phyloP scores from a whole-genome alignment of 2,888 invertebrate species.

The Polyploca ridens region DNA sequence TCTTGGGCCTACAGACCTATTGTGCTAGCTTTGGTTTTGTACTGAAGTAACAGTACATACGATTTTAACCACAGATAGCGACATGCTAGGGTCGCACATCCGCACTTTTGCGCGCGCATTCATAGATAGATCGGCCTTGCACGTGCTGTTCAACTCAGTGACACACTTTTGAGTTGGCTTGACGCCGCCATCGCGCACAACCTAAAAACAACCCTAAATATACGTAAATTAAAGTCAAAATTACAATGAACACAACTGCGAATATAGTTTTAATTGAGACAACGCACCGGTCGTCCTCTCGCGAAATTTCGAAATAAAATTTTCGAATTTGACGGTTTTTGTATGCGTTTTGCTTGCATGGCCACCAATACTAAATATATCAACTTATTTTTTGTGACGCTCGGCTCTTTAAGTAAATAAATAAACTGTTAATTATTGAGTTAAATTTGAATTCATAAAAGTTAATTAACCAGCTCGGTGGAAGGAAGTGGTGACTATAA shows the following conservation, averaged over 20 bases:
- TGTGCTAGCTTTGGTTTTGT: conserved; percentile 11
- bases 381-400: not conserved
- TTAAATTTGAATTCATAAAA: conserved; percentile 8
- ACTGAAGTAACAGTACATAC: conserved; percentile 26
- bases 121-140: conserved; percentile 81
- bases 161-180: conserved; percentile 83
- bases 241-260: conserved; percentile 22
- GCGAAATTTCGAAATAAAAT: conserved; percentile 70
- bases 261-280: conserved; percentile 63
- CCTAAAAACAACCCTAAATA: conserved; percentile 54
- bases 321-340: conserved; percentile 73
- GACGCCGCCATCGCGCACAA: conserved; percentile 62
- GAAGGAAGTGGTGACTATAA: conserved; percentile 14
- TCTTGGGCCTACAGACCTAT: not conserved
- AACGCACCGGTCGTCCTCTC: conserved; percentile 63
- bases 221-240: conserved; percentile 25
- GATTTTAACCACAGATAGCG: conserved; percentile 27
- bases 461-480: not conserved
- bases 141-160: conserved; percentile 80
- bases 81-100: conserved; percentile 61
- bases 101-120: conserved; percentile 75
- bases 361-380: not conserved
- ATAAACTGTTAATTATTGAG: conserved; percentile 3
- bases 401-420: not conserved
- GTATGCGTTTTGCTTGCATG: conserved; percentile 18